Conservation (phyloP, 2,888 invertebrate species). For the Sympetrum striolatum region DNA sequence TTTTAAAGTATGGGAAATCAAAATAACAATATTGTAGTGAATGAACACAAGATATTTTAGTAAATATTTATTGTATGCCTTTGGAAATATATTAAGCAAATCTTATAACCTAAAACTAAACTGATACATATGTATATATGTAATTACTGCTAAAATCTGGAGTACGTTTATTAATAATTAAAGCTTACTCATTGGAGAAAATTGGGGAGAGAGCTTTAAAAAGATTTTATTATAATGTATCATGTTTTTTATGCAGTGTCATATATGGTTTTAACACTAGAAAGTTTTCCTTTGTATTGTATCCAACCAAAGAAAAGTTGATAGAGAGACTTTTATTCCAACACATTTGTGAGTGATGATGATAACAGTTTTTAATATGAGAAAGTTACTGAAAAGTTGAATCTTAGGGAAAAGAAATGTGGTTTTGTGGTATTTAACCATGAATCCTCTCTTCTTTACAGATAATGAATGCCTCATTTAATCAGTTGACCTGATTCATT, state of each 20-base stretch:
- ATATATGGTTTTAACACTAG: background rate
- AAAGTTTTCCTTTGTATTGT: background rate
- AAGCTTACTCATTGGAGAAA: background rate
- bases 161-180: background rate
- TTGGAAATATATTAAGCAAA: background rate
- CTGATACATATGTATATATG: background rate
- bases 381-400: background rate
- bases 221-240: background rate
- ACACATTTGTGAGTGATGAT: background rate
- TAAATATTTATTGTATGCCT: background rate
- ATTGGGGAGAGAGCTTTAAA: background rate
- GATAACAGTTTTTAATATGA: background rate
- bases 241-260: background rate
- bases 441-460: background rate
- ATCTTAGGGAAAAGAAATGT: background rate
- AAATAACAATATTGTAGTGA: background rate
- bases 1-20: background rate
- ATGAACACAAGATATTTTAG: background rate
- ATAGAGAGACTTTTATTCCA: background rate
- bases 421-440: background rate
- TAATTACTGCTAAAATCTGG: background rate
- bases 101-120: background rate
- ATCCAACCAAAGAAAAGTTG: background rate
- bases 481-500: background rate
- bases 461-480: background rate